These are phyloP conservation scores for Epinephelus cyanopodus DNA, from an alignment of 2,113 vertebrate genomes.

Conservation along the genomic window DNA sequence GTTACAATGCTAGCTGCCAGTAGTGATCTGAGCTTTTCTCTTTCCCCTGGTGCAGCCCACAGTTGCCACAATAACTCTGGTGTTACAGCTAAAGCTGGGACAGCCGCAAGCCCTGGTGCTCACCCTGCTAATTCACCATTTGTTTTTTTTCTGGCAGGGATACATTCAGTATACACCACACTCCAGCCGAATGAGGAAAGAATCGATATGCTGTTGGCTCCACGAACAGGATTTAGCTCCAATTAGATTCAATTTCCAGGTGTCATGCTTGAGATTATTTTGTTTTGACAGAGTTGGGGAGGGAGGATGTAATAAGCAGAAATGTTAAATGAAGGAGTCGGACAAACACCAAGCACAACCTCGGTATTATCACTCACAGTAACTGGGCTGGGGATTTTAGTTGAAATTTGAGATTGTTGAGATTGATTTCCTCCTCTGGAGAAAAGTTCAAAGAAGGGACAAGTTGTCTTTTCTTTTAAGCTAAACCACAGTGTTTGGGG, in stretches of 20 bases:
- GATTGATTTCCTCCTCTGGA: conserved; percentile 38
- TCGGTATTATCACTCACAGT: conserved; percentile 10
- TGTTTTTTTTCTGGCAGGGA: conserved; percentile 67
- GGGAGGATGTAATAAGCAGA: conserved; percentile 47
- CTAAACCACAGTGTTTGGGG: conserved; percentile 19
- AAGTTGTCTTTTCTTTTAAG: conserved; percentile 34
- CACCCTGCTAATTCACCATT: conserved; percentile 66
- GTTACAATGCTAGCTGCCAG: conserved; percentile 47
- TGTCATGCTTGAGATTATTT: conserved; percentile 72
- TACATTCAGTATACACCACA: conserved; percentile 61
- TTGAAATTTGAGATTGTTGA: conserved; percentile 18
- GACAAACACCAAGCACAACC: conserved; percentile 13
- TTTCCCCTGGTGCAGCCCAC: conserved; percentile 39
- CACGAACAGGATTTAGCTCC: conserved; percentile 61
- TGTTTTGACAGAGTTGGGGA: conserved; percentile 57
- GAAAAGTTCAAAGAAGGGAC: conserved; percentile 38
- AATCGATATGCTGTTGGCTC: conserved; percentile 63
- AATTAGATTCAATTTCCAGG: conserved; percentile 71
- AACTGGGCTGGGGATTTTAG: conserved; percentile 13
- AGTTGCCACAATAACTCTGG: conserved; percentile 65
- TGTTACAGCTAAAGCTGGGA: conserved; percentile 28
- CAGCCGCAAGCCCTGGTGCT: conserved; percentile 53
- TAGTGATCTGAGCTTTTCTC: conserved; percentile 50
- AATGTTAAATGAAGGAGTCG: conserved; percentile 42
- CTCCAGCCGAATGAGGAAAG: conserved; percentile 46